Conservation (phyloP, 2,797 vertebrate genomes). For the Monodelphis domestica region DNA sequence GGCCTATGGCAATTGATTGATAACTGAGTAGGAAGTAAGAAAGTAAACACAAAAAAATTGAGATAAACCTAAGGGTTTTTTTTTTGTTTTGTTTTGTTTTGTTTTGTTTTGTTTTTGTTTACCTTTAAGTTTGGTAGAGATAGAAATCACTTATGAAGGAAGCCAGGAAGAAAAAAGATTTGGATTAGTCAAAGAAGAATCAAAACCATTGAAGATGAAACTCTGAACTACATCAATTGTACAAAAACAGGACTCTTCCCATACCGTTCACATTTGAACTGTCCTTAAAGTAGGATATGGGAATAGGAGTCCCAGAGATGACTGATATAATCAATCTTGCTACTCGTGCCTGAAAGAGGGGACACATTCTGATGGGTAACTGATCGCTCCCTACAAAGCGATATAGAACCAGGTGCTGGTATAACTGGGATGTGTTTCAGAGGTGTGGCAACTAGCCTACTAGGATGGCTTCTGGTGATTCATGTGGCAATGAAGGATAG, state of each 20-base stretch:
- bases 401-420: background rate
- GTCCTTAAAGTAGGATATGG: background rate
- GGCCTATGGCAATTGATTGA: background rate
- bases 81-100: background rate
- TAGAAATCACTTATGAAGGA: background rate
- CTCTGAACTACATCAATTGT: no score
- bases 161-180: background rate
- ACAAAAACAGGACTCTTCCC: background rate
- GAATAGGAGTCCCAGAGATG: background rate
- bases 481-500: constrained; percentile 48
- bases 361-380: background rate
- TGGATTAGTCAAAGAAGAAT: background rate
- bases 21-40: background rate
- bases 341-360: background rate
- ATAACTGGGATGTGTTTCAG: background rate
- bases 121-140: background rate
- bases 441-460: background rate
- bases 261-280: background rate
- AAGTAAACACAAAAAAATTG: background rate
- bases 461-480: background rate
- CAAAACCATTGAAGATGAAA: background rate
- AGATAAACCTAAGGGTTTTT: background rate
- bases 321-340: background rate
- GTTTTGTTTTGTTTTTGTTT: background rate
- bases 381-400: background rate